Evolutionary conservation across 2,113 vertebrate genomes (phyloP).

Genomic region (Chaetodon trifascialis): DNA sequence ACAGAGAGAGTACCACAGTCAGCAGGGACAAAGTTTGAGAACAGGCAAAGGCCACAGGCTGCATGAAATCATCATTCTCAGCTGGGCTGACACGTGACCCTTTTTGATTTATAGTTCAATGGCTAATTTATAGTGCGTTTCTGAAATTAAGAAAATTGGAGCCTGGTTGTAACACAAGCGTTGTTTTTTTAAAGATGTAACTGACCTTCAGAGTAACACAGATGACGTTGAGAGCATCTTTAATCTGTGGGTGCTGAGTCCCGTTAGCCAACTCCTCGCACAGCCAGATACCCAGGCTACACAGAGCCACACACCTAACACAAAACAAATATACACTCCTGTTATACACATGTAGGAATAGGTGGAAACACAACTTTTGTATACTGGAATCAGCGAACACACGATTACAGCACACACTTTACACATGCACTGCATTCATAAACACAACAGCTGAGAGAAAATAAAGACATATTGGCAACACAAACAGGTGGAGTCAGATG

Average conservation of each 20-base stretch:
- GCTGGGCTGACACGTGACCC: too few species aligned
- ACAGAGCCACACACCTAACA: constrained; percentile 95
- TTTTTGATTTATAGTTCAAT: not conserved
- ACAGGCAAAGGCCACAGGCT: not conserved
- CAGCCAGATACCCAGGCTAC: constrained; percentile 98
- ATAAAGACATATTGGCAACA: not conserved
- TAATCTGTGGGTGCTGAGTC: constrained; percentile 94
- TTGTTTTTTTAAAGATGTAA: not conserved
- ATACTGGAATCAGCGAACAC: not conserved
- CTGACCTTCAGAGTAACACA: constrained; percentile 97
- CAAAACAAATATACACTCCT: not conserved
- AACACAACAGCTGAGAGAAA: not conserved
- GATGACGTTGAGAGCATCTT: constrained; percentile 97
- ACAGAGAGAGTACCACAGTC: not conserved
- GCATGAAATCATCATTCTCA: not conserved
- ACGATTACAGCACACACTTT: too few species aligned
- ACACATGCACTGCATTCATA: not conserved
- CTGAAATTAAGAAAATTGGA: not conserved
- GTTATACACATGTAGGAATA: constrained; percentile 8
- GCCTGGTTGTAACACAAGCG: not conserved
- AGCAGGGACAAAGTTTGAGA: constrained; percentile 34
- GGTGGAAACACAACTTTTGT: not conserved
- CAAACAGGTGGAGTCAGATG: not conserved
- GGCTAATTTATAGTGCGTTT: not conserved
- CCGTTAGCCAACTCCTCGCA: constrained; percentile 95